Conservation (phyloP, 2,888 invertebrate species). For the Litoditis marina region DNA sequence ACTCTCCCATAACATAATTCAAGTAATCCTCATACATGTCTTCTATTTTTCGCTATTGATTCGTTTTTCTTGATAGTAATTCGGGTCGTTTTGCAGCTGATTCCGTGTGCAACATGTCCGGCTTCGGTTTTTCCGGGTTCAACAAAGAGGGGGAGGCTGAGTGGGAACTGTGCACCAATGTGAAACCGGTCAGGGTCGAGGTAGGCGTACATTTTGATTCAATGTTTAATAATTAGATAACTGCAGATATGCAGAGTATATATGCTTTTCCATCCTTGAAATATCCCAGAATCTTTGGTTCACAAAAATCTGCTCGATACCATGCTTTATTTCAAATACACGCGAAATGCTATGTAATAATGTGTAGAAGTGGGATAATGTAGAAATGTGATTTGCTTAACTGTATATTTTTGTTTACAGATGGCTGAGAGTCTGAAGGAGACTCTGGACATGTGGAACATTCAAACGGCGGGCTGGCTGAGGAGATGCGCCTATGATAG, state of each 20-base stretch:
- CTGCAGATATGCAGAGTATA: neutral
- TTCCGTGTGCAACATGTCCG: constrained; percentile 89
- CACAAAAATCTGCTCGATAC: no score
- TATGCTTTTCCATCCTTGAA: no score
- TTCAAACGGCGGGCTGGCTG: constrained; percentile 88
- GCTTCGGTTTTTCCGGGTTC: constrained; percentile 82
- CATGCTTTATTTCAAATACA: no score
- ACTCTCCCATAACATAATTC: no score
- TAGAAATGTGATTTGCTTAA: neutral
- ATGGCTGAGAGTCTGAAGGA: constrained; percentile 80
- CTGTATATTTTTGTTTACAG: constrained; percentile 65
- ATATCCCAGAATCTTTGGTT: no score
- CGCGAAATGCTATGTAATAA: no score
- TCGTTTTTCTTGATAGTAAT: no score
- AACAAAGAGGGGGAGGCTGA: constrained; percentile 72
- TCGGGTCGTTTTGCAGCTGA: constrained; percentile 75
- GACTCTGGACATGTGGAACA: constrained; percentile 88
- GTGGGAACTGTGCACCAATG: constrained; percentile 91
- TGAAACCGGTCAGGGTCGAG: constrained; percentile 83
- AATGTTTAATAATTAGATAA: neutral
- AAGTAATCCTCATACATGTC: no score
- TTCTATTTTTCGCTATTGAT: no score
- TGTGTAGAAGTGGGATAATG: no score
- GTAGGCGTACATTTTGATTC: constrained; percentile 66
- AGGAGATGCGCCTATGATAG: constrained; percentile 86